Evolutionary conservation across 2,888 invertebrate genomes (phyloP).

Genomic region (Leptogaster cylindrica): DNA sequence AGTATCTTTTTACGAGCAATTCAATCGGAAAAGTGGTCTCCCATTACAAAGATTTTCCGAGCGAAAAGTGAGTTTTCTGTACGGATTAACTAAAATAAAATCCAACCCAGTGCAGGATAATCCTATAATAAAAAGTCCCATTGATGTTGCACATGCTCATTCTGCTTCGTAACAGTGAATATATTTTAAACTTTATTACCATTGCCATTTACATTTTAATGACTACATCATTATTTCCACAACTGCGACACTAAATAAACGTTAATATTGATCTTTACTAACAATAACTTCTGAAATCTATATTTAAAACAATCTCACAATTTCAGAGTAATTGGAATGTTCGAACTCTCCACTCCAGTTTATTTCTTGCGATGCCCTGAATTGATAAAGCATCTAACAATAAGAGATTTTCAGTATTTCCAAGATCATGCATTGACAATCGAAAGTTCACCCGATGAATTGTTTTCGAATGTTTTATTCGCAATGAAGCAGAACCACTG

Average conservation of each 20-base stretch:
- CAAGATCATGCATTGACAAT: constrained; percentile 62
- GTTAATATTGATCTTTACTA: no score
- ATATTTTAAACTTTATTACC: no score
- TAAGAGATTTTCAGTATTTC: constrained; percentile 68
- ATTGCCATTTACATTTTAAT: no score
- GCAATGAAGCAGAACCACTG: constrained; percentile 61
- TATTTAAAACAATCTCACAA: not conserved
- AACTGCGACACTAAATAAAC: no score
- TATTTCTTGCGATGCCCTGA: constrained; percentile 65
- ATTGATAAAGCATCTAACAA: constrained; percentile 63
- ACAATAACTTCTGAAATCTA: not conserved
- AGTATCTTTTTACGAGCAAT: not conserved
- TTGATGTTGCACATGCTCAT: no score
- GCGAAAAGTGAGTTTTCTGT: not conserved
- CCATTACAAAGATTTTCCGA: not conserved
- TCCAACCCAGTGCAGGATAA: no score
- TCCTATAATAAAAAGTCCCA: no score
- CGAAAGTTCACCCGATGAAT: constrained; percentile 60
- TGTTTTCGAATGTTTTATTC: constrained; percentile 64
- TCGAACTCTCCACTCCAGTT: constrained; percentile 61
- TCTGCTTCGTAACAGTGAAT: no score
- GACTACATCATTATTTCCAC: no score
- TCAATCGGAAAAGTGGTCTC: not conserved
- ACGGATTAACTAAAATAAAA: no score
- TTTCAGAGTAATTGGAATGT: constrained; percentile 63